phyloP scores from a whole-genome alignment of 92 coral and sea anemone genomes.

The Zoanthus sansibaricus region DNA sequence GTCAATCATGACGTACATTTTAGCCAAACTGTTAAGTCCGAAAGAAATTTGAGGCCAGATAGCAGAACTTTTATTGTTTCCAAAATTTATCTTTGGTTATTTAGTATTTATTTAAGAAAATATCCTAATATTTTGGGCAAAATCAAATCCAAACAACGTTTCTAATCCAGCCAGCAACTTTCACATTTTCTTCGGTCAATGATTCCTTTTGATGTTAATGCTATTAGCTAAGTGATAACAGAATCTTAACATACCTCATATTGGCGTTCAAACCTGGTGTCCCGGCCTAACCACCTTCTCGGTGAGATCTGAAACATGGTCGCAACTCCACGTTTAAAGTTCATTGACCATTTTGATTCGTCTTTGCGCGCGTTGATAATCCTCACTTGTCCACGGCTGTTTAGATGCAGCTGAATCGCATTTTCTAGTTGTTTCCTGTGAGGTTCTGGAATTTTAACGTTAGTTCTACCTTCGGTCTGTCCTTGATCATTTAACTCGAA shows the following conservation, averaged over 20 bases:
- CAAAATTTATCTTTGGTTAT: too few relatives aligned
- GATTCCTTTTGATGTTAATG: too few relatives aligned
- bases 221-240: too few relatives aligned
- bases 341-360: constrained; percentile 87
- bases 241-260: constrained; percentile 60
- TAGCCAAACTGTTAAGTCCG: too few relatives aligned
- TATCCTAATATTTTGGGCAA: too few relatives aligned
- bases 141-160: too few relatives aligned
- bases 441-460: constrained; percentile 29
- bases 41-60: too few relatives aligned
- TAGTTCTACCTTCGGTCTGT: neutral
- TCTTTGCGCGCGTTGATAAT: constrained; percentile 54
- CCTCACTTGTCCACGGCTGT: constrained; percentile 55
- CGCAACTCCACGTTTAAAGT: constrained; percentile 84
- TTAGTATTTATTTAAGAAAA: too few relatives aligned
- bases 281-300: neutral
- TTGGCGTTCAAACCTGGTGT: constrained; percentile 35
- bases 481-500: constrained; percentile 34
- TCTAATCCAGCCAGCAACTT: too few relatives aligned
- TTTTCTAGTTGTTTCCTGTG: constrained; percentile 50
- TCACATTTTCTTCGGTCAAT: too few relatives aligned
- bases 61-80: too few relatives aligned
- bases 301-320: constrained; percentile 82
- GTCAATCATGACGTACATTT: too few relatives aligned
- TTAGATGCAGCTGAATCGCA: constrained; percentile 63